phyloP scores from a whole-genome alignment of 1,140 invertebrate genomes.

The Calephelis virginiensis region DNA sequence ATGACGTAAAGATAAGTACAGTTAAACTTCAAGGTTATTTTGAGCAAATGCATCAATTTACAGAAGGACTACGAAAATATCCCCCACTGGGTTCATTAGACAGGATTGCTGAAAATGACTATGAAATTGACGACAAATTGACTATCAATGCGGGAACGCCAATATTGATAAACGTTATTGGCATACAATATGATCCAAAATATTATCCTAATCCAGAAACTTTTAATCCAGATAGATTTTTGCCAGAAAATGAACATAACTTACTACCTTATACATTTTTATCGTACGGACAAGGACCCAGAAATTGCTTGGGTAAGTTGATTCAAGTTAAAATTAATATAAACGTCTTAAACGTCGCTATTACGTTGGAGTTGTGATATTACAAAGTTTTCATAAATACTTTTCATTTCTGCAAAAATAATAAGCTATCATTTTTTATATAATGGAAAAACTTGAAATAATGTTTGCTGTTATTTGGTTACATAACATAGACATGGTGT shows the following conservation, averaged over 20 bases:
- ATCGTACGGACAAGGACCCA: constrained; percentile 26
- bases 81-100: constrained; percentile 72
- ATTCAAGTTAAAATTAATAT: neutral
- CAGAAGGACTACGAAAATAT: constrained; percentile 80
- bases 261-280: constrained; percentile 25
- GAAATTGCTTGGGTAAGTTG: constrained; percentile 30
- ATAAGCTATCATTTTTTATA: too few relatives aligned
- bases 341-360: too few relatives aligned
- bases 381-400: too few relatives aligned
- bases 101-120: constrained; percentile 58
- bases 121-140: constrained; percentile 61
- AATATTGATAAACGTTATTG: constrained; percentile 44
- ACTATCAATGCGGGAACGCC: constrained; percentile 52
- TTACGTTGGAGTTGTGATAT: too few relatives aligned
- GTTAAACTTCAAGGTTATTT: neutral
- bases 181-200: constrained; percentile 74
- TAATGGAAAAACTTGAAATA: too few relatives aligned
- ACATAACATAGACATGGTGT: too few relatives aligned
- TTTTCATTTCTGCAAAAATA: too few relatives aligned
- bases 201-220: constrained; percentile 75
- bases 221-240: constrained; percentile 31
- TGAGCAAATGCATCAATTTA: neutral
- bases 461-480: too few relatives aligned
- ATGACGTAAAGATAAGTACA: neutral
- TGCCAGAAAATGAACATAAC: constrained; percentile 29